Evolutionary conservation across 2,797 vertebrate species (phyloP).

Genomic region (Dermochelys coriacea): DNA sequence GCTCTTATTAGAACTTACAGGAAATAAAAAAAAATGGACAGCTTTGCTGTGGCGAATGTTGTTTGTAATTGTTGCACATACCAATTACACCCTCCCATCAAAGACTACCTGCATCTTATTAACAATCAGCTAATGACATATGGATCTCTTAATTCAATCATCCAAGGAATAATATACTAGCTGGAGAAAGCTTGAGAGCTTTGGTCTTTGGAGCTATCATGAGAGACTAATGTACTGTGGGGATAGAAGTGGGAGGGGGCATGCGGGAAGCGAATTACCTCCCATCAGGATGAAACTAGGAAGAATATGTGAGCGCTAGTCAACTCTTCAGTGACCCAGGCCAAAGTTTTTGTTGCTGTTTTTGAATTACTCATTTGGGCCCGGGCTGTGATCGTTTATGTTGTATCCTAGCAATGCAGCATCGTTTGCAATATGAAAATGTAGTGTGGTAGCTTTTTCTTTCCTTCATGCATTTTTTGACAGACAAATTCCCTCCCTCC

Average conservation of each 20-base stretch:
- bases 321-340: background rate
- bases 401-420: background rate
- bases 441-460: background rate
- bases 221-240: background rate
- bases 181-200: background rate
- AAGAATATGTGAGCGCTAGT: background rate
- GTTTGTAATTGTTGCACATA: conserved; percentile 24
- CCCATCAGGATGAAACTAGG: background rate
- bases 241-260: background rate
- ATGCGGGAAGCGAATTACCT: background rate
- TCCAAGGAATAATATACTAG: background rate
- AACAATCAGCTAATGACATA: conserved; percentile 32
- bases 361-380: background rate
- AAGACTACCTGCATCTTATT: conserved; percentile 54
- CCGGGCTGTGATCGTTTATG: background rate
- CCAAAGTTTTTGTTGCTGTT: background rate
- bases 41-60: background rate
- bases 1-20: conserved; percentile 22
- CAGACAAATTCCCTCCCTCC: background rate
- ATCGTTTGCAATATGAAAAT: background rate
- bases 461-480: background rate
- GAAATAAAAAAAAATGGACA: conserved; percentile 23
- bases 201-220: background rate
- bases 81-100: conserved; percentile 40
- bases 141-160: conserved; percentile 44